Conservation (phyloP, 2,888 invertebrate genomes). For the Junonia oenone region DNA sequence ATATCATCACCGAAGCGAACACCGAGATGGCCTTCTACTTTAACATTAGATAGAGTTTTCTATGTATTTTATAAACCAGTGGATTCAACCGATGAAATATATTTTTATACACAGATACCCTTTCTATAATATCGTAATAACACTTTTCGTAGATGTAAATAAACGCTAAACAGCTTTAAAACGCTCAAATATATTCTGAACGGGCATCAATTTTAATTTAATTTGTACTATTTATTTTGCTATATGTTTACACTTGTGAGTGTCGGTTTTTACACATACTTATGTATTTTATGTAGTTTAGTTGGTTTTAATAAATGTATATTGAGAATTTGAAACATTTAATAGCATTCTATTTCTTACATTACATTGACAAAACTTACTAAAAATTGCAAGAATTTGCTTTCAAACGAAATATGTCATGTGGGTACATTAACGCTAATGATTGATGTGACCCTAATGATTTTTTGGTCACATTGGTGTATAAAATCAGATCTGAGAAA, state of each 20-base stretch:
- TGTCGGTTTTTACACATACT: neutral
- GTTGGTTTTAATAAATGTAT: neutral
- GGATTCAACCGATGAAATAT: slow-evolving; percentile 15
- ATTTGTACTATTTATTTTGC: slow-evolving; percentile 54
- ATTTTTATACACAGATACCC: slow-evolving; percentile 17
- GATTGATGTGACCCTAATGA: no score
- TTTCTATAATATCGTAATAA: slow-evolving; percentile 17
- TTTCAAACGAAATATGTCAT: no score
- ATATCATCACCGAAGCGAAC: slow-evolving; percentile 19
- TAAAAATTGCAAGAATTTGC: no score
- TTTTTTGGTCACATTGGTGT: no score
- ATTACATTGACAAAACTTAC: no score
- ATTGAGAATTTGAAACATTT: no score
- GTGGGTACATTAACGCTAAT: no score
- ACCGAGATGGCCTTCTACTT: slow-evolving; percentile 51
- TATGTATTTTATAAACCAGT: slow-evolving; percentile 28
- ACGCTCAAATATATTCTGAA: slow-evolving; percentile 55
- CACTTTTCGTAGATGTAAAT: slow-evolving; percentile 28
- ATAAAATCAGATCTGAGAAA: no score
- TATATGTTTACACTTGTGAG: slow-evolving; percentile 15
- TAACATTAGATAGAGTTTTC: slow-evolving; percentile 46
- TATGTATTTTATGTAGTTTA: neutral
- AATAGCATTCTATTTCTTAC: no score
- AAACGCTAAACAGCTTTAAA: slow-evolving; percentile 49
- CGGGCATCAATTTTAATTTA: slow-evolving; percentile 44